Conservation (phyloP, 2,888 invertebrate species). For the Saturnia japonica region DNA sequence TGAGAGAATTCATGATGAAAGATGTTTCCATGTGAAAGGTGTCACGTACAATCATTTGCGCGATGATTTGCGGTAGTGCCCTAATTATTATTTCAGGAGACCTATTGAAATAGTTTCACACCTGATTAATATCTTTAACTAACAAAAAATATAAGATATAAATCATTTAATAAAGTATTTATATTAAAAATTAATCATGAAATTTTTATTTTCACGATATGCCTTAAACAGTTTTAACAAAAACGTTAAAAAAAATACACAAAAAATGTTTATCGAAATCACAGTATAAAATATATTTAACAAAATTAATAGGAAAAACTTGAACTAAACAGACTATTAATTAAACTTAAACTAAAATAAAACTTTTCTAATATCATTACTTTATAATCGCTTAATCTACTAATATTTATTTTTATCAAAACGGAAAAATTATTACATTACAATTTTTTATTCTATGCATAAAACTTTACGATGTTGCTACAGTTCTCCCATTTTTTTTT, state of each 20-base stretch:
- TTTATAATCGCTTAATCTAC: background rate
- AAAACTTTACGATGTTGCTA: background rate
- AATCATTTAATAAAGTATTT: background rate
- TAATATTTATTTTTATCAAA: background rate
- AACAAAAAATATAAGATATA: background rate
- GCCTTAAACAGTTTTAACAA: no score
- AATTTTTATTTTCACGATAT: background rate
- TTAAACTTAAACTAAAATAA: background rate
- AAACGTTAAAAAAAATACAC: background rate
- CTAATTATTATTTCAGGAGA: constrained; percentile 12
- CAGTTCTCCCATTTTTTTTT: background rate
- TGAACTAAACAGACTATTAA: no score
- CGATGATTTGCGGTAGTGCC: constrained; percentile 20
- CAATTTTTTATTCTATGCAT: background rate
- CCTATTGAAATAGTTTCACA: background rate
- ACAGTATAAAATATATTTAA: no score
- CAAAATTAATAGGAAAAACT: background rate
- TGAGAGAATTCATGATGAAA: constrained; percentile 59
- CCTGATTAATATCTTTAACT: background rate
- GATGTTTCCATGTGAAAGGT: constrained; percentile 44
- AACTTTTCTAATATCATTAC: background rate
- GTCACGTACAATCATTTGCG: constrained; percentile 25
- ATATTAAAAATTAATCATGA: background rate
- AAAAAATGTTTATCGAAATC: background rate
- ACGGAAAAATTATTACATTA: no score